These are phyloP conservation scores for Auanema sp. DNA, from an alignment of 2,888 invertebrate species.

Conservation along the genomic window DNA sequence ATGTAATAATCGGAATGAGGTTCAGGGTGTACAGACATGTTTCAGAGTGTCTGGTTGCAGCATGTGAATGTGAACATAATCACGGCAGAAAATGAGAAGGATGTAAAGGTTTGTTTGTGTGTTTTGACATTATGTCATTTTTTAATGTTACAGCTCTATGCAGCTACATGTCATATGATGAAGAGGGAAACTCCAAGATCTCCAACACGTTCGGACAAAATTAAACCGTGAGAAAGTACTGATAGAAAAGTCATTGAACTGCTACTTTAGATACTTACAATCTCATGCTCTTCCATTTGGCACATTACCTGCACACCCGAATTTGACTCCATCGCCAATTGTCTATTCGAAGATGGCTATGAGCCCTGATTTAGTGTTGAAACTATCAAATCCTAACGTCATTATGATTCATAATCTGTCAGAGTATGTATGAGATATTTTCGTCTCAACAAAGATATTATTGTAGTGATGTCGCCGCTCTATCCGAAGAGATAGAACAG, in stretches of 20 bases:
- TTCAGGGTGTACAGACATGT: neutral
- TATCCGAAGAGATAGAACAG: constrained; percentile 26
- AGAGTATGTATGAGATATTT: constrained; percentile 21
- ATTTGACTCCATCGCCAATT: constrained; percentile 35
- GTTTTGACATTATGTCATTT: neutral
- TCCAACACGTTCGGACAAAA: constrained; percentile 1
- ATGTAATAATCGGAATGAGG: constrained; percentile 14
- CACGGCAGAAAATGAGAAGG: constrained; percentile 27
- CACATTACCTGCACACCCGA: constrained; percentile 41
- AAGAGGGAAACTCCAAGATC: constrained; percentile 14
- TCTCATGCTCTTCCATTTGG: constrained; percentile 39
- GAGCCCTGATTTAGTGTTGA: constrained; percentile 30
- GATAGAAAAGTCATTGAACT: neutral
- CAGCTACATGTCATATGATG: constrained; percentile 32
- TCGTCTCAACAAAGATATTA: neutral
- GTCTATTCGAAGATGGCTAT: constrained; percentile 28
- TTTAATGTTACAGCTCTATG: constrained; percentile 27
- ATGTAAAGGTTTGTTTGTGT: constrained; percentile 22
- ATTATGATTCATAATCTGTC: constrained; percentile 31
- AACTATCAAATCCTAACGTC: constrained; percentile 27
- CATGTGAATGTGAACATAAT: constrained; percentile 45
- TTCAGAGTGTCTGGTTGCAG: constrained; percentile 51
- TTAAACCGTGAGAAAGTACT: no score
- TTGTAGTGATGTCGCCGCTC: constrained; percentile 23
- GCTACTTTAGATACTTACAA: neutral